Evolutionary conservation across 1,140 invertebrate species (phyloP).

Genomic region (Drosophila pectinifera): DNA sequence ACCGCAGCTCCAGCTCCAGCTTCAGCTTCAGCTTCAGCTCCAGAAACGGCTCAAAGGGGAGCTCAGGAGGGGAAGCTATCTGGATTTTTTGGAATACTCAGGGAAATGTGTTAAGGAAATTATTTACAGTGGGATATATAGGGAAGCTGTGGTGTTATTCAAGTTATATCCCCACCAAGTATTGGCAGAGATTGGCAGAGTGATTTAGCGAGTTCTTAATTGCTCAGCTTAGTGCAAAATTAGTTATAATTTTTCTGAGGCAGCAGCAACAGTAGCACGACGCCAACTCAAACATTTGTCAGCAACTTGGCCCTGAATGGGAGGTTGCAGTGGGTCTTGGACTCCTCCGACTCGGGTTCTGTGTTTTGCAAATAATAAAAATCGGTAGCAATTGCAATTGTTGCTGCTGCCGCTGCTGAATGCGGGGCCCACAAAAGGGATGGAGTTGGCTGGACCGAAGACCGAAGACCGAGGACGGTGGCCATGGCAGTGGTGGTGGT

Average conservation of each 20-base stretch:
- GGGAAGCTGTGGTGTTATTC: neutral
- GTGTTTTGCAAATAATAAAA: constrained; percentile 69
- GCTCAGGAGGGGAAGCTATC: neutral
- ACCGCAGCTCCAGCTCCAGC: constrained; percentile 29
- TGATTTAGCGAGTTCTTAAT: constrained; percentile 5
- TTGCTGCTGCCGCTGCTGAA: constrained; percentile 23
- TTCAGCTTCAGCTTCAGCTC: constrained; percentile 15
- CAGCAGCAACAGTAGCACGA: constrained; percentile 34
- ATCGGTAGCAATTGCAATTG: constrained; percentile 83
- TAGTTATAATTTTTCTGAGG: constrained; percentile 9
- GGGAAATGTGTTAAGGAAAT: neutral
- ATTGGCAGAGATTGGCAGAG: no score
- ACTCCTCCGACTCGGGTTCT: constrained; percentile 27
- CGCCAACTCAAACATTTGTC: constrained; percentile 62
- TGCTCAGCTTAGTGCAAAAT: constrained; percentile 1
- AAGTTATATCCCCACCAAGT: no score
- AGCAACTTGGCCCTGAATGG: constrained; percentile 35
- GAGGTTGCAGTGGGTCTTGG: constrained; percentile 8
- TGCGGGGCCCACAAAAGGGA: constrained; percentile 57
- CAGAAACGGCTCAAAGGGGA: neutral
- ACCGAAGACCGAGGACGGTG: constrained; percentile 23
- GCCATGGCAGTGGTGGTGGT: constrained; percentile 36
- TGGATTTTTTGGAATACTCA: neutral
- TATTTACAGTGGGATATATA: neutral
- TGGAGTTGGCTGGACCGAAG: constrained; percentile 23